Evolutionary conservation across 2,113 vertebrate species (phyloP).

Genomic region (Syngnathoides biaculeatus): DNA sequence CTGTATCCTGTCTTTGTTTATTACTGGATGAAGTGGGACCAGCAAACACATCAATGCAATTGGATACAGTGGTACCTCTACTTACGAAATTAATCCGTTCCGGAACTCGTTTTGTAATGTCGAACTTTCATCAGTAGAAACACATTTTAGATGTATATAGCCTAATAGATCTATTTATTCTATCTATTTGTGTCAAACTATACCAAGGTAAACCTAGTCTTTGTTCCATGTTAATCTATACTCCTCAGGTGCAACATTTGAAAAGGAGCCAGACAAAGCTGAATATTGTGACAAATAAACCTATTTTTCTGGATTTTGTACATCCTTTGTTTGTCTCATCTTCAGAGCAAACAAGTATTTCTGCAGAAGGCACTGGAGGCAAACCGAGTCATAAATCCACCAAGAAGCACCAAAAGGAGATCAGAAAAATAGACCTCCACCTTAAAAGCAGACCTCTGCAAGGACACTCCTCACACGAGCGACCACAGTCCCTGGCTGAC

Average conservation of each 20-base stretch:
- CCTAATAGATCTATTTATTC: too few species aligned
- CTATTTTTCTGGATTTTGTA: neutral
- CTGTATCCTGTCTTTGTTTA: too few species aligned
- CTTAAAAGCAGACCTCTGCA: constrained; percentile 73
- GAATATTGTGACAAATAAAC: neutral
- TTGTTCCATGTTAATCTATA: neutral
- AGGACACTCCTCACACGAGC: constrained; percentile 68
- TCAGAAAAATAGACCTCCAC: constrained; percentile 65
- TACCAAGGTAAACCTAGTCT: neutral
- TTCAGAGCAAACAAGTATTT: constrained; percentile 58
- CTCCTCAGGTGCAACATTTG: neutral
- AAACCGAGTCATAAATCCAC: constrained; percentile 51
- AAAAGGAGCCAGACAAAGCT: neutral
- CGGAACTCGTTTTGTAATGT: too few species aligned
- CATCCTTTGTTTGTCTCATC: neutral
- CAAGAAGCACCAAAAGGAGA: constrained; percentile 71
- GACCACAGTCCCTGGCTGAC: constrained; percentile 83
- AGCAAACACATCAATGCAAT: too few species aligned
- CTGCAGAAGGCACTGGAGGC: constrained; percentile 49
- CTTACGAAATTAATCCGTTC: too few species aligned
- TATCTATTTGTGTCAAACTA: too few species aligned
- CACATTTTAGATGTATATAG: too few species aligned
- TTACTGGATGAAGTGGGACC: too few species aligned
- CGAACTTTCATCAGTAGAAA: too few species aligned
- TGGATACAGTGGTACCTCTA: too few species aligned